Conservation (phyloP, 2,888 invertebrate species). For the Cantharis rustica region DNA sequence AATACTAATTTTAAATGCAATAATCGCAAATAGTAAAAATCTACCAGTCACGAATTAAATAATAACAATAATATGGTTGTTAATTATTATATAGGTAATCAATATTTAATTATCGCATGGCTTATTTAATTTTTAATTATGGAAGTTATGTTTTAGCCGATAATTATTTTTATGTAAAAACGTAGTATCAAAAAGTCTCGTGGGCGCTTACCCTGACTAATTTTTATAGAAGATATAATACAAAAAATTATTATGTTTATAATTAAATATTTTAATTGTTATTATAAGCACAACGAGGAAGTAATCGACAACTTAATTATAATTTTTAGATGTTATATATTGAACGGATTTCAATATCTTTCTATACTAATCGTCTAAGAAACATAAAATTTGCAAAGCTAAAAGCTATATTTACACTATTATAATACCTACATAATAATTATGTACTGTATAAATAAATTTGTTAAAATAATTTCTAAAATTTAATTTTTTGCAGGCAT, state of each 20-base stretch:
- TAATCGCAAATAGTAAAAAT: slow-evolving; percentile 13
- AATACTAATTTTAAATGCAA: background rate
- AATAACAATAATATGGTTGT: background rate
- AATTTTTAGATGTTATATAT: background rate
- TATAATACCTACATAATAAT: no score
- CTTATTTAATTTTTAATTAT: background rate
- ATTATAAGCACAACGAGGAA: background rate
- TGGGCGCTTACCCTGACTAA: background rate
- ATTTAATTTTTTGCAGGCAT: slow-evolving; percentile 44
- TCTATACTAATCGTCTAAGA: no score
- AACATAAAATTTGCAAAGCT: no score
- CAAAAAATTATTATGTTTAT: background rate
- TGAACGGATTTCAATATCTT: no score
- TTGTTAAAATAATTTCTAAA: background rate
- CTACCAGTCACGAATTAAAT: slow-evolving; percentile 1
- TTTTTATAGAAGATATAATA: no score
- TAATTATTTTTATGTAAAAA: background rate
- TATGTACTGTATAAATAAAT: background rate
- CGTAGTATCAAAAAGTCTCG: background rate
- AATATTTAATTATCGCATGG: background rate
- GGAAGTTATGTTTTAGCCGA: background rate
- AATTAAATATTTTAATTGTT: background rate
- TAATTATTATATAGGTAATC: background rate
- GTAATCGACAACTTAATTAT: background rate
- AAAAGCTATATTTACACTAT: no score